Evolutionary conservation across 1,140 invertebrate species (phyloP).

Genomic region (Oppia nitens): DNA sequence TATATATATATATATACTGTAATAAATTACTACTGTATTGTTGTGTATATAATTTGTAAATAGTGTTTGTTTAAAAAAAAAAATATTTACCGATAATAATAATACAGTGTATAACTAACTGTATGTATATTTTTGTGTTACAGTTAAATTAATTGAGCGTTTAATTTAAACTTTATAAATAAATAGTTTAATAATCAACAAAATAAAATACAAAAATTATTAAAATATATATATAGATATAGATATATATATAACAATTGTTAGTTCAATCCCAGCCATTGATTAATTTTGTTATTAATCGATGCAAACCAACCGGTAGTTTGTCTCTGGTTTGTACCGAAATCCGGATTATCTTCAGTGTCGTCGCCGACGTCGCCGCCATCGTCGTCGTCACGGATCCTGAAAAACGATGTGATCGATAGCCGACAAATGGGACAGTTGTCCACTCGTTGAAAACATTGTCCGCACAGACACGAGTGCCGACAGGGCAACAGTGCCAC

Average conservation of each 20-base stretch:
- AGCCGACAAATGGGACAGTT: constrained; percentile 64
- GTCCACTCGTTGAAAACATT: constrained; percentile 51
- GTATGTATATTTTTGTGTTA: no score
- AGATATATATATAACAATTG: not conserved
- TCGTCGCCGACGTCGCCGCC: not conserved
- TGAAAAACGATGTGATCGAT: constrained; percentile 33
- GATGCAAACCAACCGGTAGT: not conserved
- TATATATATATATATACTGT: no score
- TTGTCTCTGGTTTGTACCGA: not conserved
- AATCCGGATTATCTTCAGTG: not conserved
- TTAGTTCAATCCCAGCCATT: not conserved
- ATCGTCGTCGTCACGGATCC: not conserved
- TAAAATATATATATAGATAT: no score
- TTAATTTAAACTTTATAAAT: no score
- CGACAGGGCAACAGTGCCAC: constrained; percentile 58
- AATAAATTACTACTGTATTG: no score
- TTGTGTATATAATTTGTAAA: no score
- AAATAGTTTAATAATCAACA: no score
- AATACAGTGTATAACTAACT: no score
- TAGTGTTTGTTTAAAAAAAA: no score
- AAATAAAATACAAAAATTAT: no score
- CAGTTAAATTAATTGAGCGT: no score
- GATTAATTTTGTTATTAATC: not conserved
- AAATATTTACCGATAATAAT: no score
- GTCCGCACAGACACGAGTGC: constrained; percentile 62